Base-by-base conservation (phyloP, 2,797 vertebrate genomes). In the Acomys russatus region DNA sequence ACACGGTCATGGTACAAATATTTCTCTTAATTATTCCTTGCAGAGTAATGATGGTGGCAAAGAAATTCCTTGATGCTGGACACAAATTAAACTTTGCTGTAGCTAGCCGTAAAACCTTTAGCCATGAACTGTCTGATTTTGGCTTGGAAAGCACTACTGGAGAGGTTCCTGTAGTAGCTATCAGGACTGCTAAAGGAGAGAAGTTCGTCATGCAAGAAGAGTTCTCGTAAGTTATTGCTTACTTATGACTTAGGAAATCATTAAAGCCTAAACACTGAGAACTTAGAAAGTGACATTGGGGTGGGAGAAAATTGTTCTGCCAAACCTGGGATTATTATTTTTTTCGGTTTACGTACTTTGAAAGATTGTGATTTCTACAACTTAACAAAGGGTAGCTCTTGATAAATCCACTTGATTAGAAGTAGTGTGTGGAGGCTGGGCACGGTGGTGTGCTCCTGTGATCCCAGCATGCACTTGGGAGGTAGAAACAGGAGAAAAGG, bases 1-100 rank as follows among this genome's bases (percentile, higher is more conserved):
- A 38, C 38, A 25, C 3, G 4, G 35, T 96, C 51, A 87, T 87
- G 35, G 12, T 71, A 77, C 91, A 91, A 86, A 94, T 94, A 78
- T 54, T 54, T 54, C 4, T 59, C 44, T 93, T 82, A 30, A 95
- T 89, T 80, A 9, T 95, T 91, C 30, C 15, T 83, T 91, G 15
- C 98, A 99, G 99, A 97, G 99, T 99, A 96, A 99, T 99, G 99
- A 99, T 99, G 98, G 98, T 99, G 89, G 99, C 99, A 51, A 99
- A 99, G 98, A 97, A 98, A 92, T 99, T 99, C 98, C 98, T 99
- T 96, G 99, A 99, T 96, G 99, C 99, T 97, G 99, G 99, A 10
- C 99, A 99, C 95, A 99, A 98, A 77, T 98, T 99, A 94, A 98
- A 93, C 97, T 99, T 99, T 22, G 99, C 99, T 12, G 99, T 99